A percentile compares a stretch with the other conserved stretches of the same genome.
phyloP scores from a whole-genome alignment of 2,113 vertebrate species.

The Zosterops japonicus region DNA sequence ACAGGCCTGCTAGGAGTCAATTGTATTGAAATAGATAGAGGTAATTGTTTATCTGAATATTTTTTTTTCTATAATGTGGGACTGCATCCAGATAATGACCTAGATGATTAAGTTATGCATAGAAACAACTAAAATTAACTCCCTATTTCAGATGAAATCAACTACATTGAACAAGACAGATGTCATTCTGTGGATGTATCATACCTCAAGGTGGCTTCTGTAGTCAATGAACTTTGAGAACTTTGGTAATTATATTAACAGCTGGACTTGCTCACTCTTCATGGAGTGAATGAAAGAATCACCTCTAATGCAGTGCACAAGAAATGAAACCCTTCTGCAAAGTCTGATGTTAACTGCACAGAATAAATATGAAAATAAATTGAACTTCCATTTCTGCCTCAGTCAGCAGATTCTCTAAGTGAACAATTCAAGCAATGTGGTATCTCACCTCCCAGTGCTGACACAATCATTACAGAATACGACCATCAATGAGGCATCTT shows the following conservation, averaged over 20 bases:
- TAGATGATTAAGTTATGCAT: not conserved
- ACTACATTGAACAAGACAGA: not conserved
- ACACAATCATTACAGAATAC: not conserved
- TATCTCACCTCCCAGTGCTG: not conserved
- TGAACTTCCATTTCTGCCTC: not conserved
- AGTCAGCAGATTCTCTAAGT: not conserved
- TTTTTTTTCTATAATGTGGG: not conserved
- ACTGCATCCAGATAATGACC: not conserved
- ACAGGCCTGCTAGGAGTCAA: not conserved
- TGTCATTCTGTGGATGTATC: not conserved
- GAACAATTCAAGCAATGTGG: not conserved
- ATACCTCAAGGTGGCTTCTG: not conserved
- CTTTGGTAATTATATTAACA: not conserved
- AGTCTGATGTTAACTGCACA: not conserved
- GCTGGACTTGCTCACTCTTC: not conserved
- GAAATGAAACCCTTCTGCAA: not conserved
- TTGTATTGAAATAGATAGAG: not conserved
- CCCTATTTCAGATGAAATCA: not conserved
- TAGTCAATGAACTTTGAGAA: not conserved
- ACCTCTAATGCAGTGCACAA: not conserved
- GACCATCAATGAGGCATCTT: not conserved
- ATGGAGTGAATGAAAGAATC: not conserved
- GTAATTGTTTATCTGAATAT: not conserved
- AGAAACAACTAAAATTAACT: not conserved
- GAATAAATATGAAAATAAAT: not conserved